Conservation (phyloP, 2,888 invertebrate genomes). For the Anticlea derivata region DNA sequence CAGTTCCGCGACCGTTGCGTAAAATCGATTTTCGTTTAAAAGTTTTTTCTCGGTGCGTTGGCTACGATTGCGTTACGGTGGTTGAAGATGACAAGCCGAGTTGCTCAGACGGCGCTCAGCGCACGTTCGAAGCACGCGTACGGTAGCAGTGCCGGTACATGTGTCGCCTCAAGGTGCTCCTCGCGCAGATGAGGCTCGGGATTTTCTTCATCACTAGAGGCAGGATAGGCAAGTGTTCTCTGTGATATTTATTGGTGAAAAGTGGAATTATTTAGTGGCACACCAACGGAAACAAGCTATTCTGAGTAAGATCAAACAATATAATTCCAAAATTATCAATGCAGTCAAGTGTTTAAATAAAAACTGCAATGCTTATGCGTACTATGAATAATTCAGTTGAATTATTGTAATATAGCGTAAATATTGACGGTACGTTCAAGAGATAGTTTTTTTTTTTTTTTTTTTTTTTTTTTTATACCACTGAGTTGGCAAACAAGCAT, state of each 20-base stretch:
- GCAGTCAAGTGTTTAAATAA: not conserved
- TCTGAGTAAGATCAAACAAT: not conserved
- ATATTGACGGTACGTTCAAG: conserved; percentile 5
- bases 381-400: not conserved
- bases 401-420: conserved; percentile 1
- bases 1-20: conserved; percentile 39
- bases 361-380: conserved; percentile 8
- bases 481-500: no score
- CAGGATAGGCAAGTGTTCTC: conserved; percentile 66
- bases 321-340: not conserved
- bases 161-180: conserved; percentile 58
- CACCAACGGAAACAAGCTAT: not conserved
- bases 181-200: conserved; percentile 64
- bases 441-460: no score
- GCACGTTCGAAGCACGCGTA: conserved; percentile 52
- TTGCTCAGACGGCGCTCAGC: conserved; percentile 46
- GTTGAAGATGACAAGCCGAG: conserved; percentile 35
- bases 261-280: not conserved
- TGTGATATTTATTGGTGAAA: conserved; percentile 2
- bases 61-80: conserved; percentile 37
- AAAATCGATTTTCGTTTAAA: conserved; percentile 56
- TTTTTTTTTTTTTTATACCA: no score
- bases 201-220: conserved; percentile 60
- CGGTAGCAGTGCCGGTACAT: conserved; percentile 42
- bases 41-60: conserved; percentile 38